phyloP scores from a whole-genome alignment of 2,113 vertebrate genomes.

The Hystrix cristata region DNA sequence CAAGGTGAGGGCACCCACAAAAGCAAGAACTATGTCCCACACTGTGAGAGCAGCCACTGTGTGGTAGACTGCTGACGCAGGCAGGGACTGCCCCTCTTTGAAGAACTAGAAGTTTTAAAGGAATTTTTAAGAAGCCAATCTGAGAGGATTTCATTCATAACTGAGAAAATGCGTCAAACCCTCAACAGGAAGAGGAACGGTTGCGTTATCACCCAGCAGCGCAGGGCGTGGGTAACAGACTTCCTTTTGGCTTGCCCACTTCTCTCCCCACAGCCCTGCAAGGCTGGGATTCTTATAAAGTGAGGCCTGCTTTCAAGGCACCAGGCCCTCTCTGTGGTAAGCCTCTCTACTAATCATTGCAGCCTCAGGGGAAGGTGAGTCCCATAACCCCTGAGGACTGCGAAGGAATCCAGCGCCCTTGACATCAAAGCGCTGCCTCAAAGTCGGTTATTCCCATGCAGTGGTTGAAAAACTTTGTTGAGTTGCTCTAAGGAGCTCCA shows the following conservation, averaged over 20 bases:
- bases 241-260: slow-evolving; percentile 27
- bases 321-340: neutral
- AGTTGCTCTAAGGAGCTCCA: neutral
- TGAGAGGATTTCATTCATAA: slow-evolving; percentile 43
- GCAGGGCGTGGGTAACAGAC: slow-evolving; percentile 3
- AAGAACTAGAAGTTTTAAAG: neutral
- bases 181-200: slow-evolving; percentile 54
- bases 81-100: neutral
- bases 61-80: neutral
- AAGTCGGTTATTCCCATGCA: neutral
- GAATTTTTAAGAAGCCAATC: neutral
- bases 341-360: neutral
- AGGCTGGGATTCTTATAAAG: neutral
- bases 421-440: neutral
- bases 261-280: neutral
- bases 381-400: neutral
- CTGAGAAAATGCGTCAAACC: neutral
- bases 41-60: neutral
- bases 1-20: neutral
- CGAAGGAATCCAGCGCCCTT: neutral
- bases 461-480: neutral
- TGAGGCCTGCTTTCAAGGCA: neutral
- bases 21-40: neutral
- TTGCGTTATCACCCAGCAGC: neutral
- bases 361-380: neutral